Evolutionary conservation across 2,888 invertebrate genomes (phyloP).

Genomic region (Cabera pusaria): DNA sequence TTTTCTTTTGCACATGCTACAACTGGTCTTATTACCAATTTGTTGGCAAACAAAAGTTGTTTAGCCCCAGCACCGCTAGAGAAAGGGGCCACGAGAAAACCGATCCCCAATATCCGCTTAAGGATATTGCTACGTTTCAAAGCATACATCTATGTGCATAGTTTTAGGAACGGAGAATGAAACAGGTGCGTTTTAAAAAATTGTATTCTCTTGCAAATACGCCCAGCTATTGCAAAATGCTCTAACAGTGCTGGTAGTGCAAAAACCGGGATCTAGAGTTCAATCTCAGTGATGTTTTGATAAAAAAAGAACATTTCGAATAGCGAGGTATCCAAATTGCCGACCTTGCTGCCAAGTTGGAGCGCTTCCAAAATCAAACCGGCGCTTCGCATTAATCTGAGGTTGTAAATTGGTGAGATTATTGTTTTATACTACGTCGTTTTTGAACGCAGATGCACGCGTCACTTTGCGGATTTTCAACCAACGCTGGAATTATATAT

Average conservation of each 20-base stretch:
- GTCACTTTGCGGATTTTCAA: too few relatives aligned
- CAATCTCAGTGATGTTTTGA: conserved; percentile 46
- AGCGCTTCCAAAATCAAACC: conserved; percentile 54
- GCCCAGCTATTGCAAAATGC: conserved; percentile 15
- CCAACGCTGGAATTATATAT: too few relatives aligned
- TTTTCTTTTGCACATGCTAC: too few relatives aligned
- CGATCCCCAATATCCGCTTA: conserved; percentile 17
- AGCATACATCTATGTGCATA: conserved; percentile 3
- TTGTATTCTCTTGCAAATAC: conserved; percentile 14
- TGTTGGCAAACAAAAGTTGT: background rate
- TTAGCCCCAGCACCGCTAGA: background rate
- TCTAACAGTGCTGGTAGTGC: conserved; percentile 19
- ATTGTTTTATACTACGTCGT: conserved; percentile 50
- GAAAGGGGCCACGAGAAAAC: conserved; percentile 2
- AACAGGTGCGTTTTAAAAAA: conserved; percentile 21
- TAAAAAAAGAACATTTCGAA: conserved; percentile 47
- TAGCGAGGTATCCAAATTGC: conserved; percentile 51
- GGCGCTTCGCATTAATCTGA: conserved; percentile 51
- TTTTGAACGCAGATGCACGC: conserved; percentile 21
- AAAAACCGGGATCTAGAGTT: conserved; percentile 36
- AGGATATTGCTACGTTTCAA: conserved; percentile 15
- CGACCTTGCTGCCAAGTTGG: conserved; percentile 61
- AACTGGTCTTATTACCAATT: too few relatives aligned
- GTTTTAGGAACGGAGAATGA: conserved; percentile 2
- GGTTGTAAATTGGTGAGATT: conserved; percentile 55